Percentiles rank a stretch among this genome's conserved stretches.
phyloP scores from a whole-genome alignment of 2,888 invertebrate genomes.

The Peribatodes rhomboidaria region DNA sequence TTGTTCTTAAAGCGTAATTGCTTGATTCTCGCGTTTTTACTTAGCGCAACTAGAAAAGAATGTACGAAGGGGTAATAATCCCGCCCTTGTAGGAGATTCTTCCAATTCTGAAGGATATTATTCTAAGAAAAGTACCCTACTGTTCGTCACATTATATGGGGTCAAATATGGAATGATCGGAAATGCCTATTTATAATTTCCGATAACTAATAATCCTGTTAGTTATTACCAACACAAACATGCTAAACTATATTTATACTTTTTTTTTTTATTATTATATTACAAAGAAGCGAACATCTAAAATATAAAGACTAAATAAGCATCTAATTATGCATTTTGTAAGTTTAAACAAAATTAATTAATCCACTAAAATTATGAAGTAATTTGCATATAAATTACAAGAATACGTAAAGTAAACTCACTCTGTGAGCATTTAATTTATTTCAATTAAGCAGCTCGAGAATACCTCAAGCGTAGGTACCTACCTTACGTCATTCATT shows the following conservation, averaged over 20 bases:
- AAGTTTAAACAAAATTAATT: neutral
- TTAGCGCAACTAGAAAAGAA: constrained; percentile 4
- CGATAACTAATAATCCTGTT: neutral
- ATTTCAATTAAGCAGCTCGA: constrained; percentile 7
- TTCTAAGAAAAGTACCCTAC: constrained; percentile 8
- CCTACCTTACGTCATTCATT: constrained; percentile 57
- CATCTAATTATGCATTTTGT: neutral
- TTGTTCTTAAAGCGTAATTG: constrained; percentile 36
- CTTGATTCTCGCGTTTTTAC: constrained; percentile 40
- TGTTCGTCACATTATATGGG: constrained; percentile 9
- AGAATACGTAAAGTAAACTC: neutral
- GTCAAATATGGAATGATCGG: constrained; percentile 1
- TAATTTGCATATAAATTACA: constrained; percentile 2
- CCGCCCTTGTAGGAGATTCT: constrained; percentile 16
- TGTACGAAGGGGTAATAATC: constrained; percentile 18
- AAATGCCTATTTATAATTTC: neutral
- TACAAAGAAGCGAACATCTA: too few relatives aligned
- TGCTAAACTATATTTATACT: too few relatives aligned
- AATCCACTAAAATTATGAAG: neutral
- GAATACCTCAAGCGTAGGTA: neutral
- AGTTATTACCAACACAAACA: too few relatives aligned
- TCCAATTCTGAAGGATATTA: constrained; percentile 13
- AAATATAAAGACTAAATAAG: neutral
- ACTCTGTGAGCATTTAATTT: neutral
- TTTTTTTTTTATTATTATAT: too few relatives aligned